Percentiles rank a stretch among this genome's conserved stretches.
These are phyloP conservation scores for Heterohyrax brucei DNA, from an alignment of 2,797 vertebrate species.

Conservation along the genomic window DNA sequence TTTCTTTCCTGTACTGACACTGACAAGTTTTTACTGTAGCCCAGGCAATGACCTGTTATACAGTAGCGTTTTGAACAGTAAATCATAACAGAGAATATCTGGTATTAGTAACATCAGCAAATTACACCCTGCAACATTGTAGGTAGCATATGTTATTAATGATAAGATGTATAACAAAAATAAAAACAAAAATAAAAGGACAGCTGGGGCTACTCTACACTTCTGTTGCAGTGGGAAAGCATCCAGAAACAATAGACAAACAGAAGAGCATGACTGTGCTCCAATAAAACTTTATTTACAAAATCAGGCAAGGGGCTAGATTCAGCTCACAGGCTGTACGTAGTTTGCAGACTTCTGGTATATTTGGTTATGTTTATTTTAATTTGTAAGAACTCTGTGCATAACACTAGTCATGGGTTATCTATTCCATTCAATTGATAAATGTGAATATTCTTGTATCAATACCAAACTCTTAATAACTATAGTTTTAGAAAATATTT, in stretches of 20 bases:
- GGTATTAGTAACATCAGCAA: too few relatives aligned
- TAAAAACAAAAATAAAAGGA: too few relatives aligned
- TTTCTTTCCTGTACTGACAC: too few relatives aligned
- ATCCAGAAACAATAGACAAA: background rate
- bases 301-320: background rate
- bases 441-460: background rate
- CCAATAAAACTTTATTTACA: conserved; percentile 47
- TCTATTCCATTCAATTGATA: background rate
- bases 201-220: background rate
- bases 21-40: too few relatives aligned
- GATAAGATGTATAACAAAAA: too few relatives aligned
- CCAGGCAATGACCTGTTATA: too few relatives aligned
- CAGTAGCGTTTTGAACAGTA: too few relatives aligned
- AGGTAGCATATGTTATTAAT: too few relatives aligned
- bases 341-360: background rate
- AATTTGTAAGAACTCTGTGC: background rate
- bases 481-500: conserved; percentile 5
- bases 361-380: background rate
- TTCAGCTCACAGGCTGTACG: background rate
- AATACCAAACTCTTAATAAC: conserved; percentile 1
- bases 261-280: background rate
- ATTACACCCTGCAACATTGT: too few relatives aligned
- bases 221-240: background rate
- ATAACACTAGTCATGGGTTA: background rate
- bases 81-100: too few relatives aligned